Conservation (phyloP, 1,140 invertebrate genomes). For the Lepidurus arcticus region DNA sequence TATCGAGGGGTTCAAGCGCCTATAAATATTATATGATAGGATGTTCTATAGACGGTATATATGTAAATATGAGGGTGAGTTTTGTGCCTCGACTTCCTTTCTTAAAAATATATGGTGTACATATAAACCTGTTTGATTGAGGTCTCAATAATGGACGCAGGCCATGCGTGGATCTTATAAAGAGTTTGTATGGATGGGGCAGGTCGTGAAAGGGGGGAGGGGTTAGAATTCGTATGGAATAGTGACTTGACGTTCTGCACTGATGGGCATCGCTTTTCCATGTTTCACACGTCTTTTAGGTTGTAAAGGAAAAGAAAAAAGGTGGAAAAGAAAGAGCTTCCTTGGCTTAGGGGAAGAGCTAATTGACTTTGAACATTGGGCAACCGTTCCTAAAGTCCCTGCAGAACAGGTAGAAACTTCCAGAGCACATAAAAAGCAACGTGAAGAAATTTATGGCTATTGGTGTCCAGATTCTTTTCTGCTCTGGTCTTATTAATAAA, state of each 20-base stretch:
- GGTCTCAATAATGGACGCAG: neutral
- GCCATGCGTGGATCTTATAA: neutral
- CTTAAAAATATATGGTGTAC: too few species aligned
- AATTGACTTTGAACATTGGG: slow-evolving; percentile 11
- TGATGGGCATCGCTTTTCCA: slow-evolving; percentile 14
- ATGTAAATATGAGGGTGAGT: slow-evolving; percentile 16
- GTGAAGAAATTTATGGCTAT: too few species aligned
- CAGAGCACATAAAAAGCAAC: neutral
- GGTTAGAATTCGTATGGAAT: neutral
- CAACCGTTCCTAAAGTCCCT: neutral
- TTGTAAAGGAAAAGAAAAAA: neutral
- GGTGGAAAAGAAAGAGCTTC: neutral
- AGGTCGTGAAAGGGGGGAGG: too few species aligned
- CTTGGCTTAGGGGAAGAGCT: neutral
- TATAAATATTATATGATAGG: slow-evolving; percentile 16
- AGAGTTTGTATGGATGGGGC: too few species aligned
- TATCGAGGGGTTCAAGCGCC: slow-evolving; percentile 1
- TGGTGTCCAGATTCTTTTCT: too few species aligned
- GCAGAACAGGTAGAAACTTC: neutral
- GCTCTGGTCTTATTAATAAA: too few species aligned
- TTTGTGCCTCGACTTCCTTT: neutral
- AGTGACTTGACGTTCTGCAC: slow-evolving; percentile 17
- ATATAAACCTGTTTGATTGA: neutral
- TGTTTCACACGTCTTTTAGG: slow-evolving; percentile 12
- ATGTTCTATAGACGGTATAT: slow-evolving; percentile 5